Base-by-base conservation (phyloP, 1,140 invertebrate genomes). In the Ephestia elutella region DNA sequence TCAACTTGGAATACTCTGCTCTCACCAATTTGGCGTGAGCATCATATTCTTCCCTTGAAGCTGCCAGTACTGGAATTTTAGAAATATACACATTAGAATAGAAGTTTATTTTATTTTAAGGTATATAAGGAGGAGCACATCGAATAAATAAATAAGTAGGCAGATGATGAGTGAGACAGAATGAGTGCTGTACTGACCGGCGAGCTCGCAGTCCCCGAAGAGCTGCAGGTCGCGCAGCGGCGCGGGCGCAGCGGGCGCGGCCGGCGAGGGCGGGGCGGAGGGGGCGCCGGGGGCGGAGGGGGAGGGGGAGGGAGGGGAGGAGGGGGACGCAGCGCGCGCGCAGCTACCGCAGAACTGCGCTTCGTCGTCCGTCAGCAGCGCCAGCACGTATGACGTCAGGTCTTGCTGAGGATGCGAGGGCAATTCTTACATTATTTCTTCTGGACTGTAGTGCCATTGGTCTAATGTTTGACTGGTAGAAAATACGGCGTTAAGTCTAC, bases 131-230 rank as follows among this genome's bases (percentile, higher is more conserved):
- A n/a, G n/a, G n/a, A n/a, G n/a, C n/a, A n/a, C n/a, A n/a, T n/a
- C n/a, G n/a, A n/a, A n/a, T n/a, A n/a, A n/a, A n/a, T n/a, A n/a
- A n/a, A n/a, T n/a, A n/a, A n/a, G n/a, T n/a, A n/a, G n/a, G n/a
- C n/a, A n/a, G n/a, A n/a, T n/a, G n/a, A n/a, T n/a, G n/a, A n/a
- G n/a, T n/a, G n/a, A n/a, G n/a, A n/a, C n/a, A n/a, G n/a, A n/a
- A n/a, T n/a, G n/a, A n/a, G n/a, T n/a, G n/a, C n/a, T n/a, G n/a
- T n/a, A n/a, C n/a, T 7, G 38, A 44, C 38, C 38, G 2, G 80
- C 79, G 38, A 85, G 71, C 67, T 87, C 84, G 55, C 79, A 82
- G 60, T 87, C 84, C 0, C 82, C 84, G 64, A 85, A 87, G 44
- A 87, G 68, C 57, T 78, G 84, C 49, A 87, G 65, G 63, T 87